Evolutionary conservation across 2,113 vertebrate species (phyloP), one percentile per base, ranked within the genome.

Genomic region (Typhlomys cinereus): DNA sequence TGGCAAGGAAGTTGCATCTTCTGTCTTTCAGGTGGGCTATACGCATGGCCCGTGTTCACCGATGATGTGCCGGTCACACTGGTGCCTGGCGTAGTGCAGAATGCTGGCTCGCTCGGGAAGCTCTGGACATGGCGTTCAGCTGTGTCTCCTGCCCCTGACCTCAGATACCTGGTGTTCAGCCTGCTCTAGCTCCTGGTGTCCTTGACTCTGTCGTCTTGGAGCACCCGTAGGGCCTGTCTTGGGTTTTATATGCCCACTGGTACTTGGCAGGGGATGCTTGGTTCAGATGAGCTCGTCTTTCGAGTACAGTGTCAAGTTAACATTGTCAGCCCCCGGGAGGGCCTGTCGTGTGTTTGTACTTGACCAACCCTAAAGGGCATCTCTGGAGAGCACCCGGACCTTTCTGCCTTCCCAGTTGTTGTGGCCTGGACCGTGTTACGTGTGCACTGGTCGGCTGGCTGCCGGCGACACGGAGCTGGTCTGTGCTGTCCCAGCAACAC

Each of bases 31-130:
- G 73, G 13, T 34, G 39, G 44, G 44, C 14, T 1, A 20, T 46
- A 1, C 25, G 31, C 9, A 15, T 12, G n/a, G 44, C 83, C 5
- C 25, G 2, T 39, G 46, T 41, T 23, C 73, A 84, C 4, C 48
- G 34, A 69, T 59, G 2, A 61, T 15, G 2, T 27, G 29, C 78
- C 73, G 46, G 66, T 66, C 44, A 50, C 7, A 34, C 29, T 50
- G 59, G 20, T 1, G 0, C 0, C n/a, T n/a, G 2, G 36, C 34
- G 39, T 31, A 2, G 1, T 36, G 52, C 27, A 2, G 5, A 23
- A 13, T 1, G 4, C 34, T 13, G 17, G 52, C 7, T 20, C 9
- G 67, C 4, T 18, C 6, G 15, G 82, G 74, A 73, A 66, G 71
- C 27, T 36, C 84, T 34, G 66, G 46, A 29, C 54, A 29, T 59